Evolutionary conservation across 2,797 vertebrate genomes (phyloP), one percentile per base, ranked within the genome.

Genomic region (Aviceda leuphotes): DNA sequence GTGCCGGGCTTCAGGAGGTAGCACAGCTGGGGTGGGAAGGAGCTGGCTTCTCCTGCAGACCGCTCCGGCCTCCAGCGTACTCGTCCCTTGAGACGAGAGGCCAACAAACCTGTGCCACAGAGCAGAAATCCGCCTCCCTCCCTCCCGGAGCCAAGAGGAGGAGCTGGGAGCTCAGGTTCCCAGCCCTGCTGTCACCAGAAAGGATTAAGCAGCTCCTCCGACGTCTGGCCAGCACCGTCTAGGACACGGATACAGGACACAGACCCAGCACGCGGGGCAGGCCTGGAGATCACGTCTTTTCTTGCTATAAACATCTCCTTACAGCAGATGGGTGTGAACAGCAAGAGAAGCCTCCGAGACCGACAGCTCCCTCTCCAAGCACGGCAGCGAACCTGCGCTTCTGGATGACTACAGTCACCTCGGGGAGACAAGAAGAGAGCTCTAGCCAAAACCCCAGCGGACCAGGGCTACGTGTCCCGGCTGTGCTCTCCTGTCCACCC

Each of bases 1-100:
- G 37, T 4, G 1, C 52, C n/a, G 1, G 4, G 11, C 54, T 49
- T 17, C 52, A 30, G 0, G 4, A 41, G 44, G 44, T 11, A 37
- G 37, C 52, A 59, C 37, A 9, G 44, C n/a, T 37, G n/a, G 13
- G 47, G 10, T 31, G 24, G 44, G 17, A 56, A 26, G 16, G 62
- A 31, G 15, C 43, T 5, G 4, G 28, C 31, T 56, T 19, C 31
- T 37, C 13, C 56, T 31, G 43, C 43, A 26, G 50, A 8, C 59
- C 3, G 15, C 15, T 37, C 50, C 49, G 76, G 44, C 50, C 28
- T 30, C 68, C 61, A 30, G 52, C 33, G 8, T 2, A 7, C 14
- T 39, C 4, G 0, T 7, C 22, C 47, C 70, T 54, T 46, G 54
- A 2, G 3, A 61, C 12, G 17, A 7, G 33, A 46, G 46, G 39